Evolutionary conservation across 2,113 vertebrate genomes (phyloP), one percentile per base, ranked within the genome.

Genomic region (Austrofundulus limnaeus): DNA sequence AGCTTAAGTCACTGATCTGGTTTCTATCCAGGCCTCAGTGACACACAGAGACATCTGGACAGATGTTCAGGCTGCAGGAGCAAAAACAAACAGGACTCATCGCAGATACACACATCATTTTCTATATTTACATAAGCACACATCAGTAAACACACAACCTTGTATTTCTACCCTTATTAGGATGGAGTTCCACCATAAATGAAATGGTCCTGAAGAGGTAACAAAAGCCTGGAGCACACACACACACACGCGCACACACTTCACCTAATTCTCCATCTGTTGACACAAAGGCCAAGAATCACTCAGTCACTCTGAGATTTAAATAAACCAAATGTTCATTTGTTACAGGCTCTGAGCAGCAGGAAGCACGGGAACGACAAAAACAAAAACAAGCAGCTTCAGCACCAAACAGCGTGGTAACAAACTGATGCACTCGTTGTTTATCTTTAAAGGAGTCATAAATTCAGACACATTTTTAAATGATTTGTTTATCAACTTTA

Each of bases 1-100:
- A 53, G 66, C 23, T 61, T 82, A 82, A 85, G 77, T 79, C 65
- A 46, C 19, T 82, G 51, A 87, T 70, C 64, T 79, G 67, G 46
- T 51, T 51, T 25, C 17, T 20, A 51, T 28, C 75, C 65, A 75
- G 70, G 50, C 61, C 57, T 76, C 61, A 73, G 23, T 75, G 73
- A 73, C 73, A 64, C 53, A 28, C 61, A 37, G 58, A 50, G 10
- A 83, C 67, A 82, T 72, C 67, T 72, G 76, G 72, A 72, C 87
- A 87, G 85, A 85, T 87, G 87, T 85, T 70, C 24, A 45, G 65
- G 59, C 59, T 71, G 23, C 34, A 58, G 11, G 53, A 15, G 48
- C 64, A 66, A 84, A 77, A 80, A 72, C 66, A 72, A 50, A 56
- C 55, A 2, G 9, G 39, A 28, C 17, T 58, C 19, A 60, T 37